phyloP scores from a whole-genome alignment of 2,113 vertebrate genomes.

The Prolemur simus region DNA sequence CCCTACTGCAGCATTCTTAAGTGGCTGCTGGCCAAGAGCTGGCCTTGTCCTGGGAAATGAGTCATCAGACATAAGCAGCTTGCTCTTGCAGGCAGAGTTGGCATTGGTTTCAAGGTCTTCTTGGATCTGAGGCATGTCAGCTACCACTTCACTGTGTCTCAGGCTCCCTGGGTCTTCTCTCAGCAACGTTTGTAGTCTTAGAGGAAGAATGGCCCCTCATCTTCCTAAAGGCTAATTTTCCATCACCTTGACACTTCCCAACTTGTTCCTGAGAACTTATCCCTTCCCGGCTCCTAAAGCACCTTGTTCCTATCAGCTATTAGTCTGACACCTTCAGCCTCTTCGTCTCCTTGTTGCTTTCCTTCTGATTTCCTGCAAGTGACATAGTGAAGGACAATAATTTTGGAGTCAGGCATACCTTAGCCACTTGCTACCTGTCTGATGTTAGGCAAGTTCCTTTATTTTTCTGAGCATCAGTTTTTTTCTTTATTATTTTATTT shows the following conservation, averaged over 20 bases:
- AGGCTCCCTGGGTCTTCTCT: neutral
- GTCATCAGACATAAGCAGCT: slow-evolving; percentile 61
- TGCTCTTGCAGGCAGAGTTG: slow-evolving; percentile 52
- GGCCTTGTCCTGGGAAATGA: slow-evolving; percentile 53
- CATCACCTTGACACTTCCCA: neutral
- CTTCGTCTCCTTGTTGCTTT: neutral
- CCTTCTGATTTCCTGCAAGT: neutral
- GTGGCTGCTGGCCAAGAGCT: slow-evolving; percentile 54
- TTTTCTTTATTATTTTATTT: neutral
- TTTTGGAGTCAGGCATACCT: neutral
- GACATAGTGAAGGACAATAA: neutral
- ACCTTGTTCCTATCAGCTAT: neutral
- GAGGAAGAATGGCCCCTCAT: neutral
- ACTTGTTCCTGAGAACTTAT: neutral
- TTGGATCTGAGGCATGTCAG: neutral
- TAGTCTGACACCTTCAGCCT: neutral
- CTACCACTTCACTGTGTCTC: neutral
- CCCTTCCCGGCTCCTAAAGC: neutral
- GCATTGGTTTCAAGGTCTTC: slow-evolving; percentile 52
- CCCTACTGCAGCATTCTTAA: neutral
- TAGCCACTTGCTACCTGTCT: neutral
- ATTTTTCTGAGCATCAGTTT: neutral
- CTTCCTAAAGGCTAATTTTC: neutral
- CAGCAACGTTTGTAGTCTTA: neutral
- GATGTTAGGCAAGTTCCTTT: neutral